phyloP scores from a whole-genome alignment of 2,888 invertebrate species.

The Meandrusa payeni region DNA sequence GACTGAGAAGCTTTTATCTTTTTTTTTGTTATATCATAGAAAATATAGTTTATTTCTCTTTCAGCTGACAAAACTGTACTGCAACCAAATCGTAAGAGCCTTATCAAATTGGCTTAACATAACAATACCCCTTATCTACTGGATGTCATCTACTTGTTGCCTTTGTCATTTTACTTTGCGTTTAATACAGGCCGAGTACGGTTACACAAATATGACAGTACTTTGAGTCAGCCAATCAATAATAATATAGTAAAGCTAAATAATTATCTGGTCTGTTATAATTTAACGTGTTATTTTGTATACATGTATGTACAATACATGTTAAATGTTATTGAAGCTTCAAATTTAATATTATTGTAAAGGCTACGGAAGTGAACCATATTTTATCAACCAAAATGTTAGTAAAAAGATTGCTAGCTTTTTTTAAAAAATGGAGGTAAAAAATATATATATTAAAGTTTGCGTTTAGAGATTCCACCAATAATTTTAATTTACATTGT shows the following conservation, averaged over 20 bases:
- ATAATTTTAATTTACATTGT: too few relatives aligned
- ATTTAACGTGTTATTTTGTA: background rate
- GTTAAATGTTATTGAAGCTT: too few relatives aligned
- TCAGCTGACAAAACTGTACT: slow-evolving; percentile 77
- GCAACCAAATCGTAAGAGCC: slow-evolving; percentile 73
- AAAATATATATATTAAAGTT: too few relatives aligned
- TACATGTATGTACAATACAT: too few relatives aligned
- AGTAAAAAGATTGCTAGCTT: too few relatives aligned
- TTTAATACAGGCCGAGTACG: slow-evolving; percentile 6
- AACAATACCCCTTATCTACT: slow-evolving; percentile 3
- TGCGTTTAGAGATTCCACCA: too few relatives aligned
- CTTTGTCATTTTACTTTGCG: slow-evolving; percentile 14
- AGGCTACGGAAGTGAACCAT: too few relatives aligned
- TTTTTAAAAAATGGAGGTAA: too few relatives aligned
- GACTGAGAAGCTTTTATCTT: slow-evolving; percentile 12
- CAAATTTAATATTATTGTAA: too few relatives aligned
- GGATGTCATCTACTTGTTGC: slow-evolving; percentile 1
- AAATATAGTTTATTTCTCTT: slow-evolving; percentile 55
- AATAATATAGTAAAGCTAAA: too few relatives aligned
- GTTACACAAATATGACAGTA: slow-evolving; percentile 1
- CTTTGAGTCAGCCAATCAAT: too few relatives aligned
- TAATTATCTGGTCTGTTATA: background rate
- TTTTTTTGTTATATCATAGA: slow-evolving; percentile 32
- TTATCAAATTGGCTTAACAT: slow-evolving; percentile 27
- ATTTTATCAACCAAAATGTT: too few relatives aligned